Percentiles rank a stretch among this genome's conserved stretches.
Conservation (phyloP, 2,888 invertebrate species). For the Aphodius granarius region DNA sequence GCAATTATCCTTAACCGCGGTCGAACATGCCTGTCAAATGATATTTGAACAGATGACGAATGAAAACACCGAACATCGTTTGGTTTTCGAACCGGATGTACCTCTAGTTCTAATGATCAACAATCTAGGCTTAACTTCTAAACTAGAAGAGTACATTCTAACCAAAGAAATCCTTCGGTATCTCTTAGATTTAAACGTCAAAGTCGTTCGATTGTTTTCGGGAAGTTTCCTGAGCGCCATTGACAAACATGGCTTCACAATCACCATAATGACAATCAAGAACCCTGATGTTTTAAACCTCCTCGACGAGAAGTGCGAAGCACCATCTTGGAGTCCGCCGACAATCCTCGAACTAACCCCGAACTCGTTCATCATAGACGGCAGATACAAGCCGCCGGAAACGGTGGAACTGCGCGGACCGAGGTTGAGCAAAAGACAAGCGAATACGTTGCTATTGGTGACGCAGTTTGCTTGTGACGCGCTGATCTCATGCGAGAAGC, state of each 20-base stretch:
- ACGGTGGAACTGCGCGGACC: constrained; percentile 44
- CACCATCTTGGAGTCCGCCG: constrained; percentile 57
- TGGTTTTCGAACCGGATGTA: constrained; percentile 34
- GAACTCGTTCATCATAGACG: background rate
- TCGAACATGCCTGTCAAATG: constrained; percentile 53
- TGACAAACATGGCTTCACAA: constrained; percentile 76
- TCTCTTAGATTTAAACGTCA: constrained; percentile 37
- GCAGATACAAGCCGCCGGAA: background rate
- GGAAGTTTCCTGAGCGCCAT: constrained; percentile 72
- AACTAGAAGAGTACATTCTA: constrained; percentile 72
- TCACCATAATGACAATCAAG: constrained; percentile 66
- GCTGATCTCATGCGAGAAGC: constrained; percentile 61
- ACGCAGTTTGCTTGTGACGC: constrained; percentile 56
- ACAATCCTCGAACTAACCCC: background rate
- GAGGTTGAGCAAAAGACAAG: constrained; percentile 38
- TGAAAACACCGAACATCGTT: constrained; percentile 14
- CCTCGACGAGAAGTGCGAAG: constrained; percentile 62
- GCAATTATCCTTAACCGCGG: constrained; percentile 54
- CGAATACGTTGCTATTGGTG: constrained; percentile 45
- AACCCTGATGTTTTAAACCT: constrained; percentile 56
- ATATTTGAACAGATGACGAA: constrained; percentile 54
- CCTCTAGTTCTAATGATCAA: constrained; percentile 70
- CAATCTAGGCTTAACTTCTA: constrained; percentile 72
- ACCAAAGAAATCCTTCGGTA: constrained; percentile 46
- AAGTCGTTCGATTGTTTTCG: constrained; percentile 40